Evolutionary conservation across 2,888 invertebrate species (phyloP).

Genomic region (Andrena chrysosceles): DNA sequence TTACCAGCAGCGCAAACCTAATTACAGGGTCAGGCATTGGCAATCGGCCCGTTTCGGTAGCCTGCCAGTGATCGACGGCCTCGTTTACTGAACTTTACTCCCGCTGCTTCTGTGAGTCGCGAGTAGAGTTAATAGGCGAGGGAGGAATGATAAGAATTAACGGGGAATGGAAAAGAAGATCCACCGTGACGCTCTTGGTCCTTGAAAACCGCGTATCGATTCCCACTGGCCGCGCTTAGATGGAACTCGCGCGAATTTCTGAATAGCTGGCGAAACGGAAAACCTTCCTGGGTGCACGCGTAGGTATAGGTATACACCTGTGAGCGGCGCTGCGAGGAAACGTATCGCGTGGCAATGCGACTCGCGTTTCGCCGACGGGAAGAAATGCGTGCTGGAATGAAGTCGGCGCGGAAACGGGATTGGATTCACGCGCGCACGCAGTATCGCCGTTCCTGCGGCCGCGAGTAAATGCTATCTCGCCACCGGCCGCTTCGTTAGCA

Average conservation of each 20-base stretch:
- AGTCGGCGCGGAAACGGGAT: conserved; percentile 14
- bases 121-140: conserved; percentile 22
- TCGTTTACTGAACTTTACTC: conserved; percentile 16
- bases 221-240: not conserved
- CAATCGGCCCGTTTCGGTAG: conserved; percentile 75
- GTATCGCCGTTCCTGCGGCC: conserved; percentile 4
- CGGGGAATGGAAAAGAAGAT: too few relatives aligned
- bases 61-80: conserved; percentile 35
- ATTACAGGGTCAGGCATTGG: conserved; percentile 81
- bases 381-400: conserved; percentile 19
- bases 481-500: conserved; percentile 4
- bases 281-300: conserved; percentile 25
- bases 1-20: conserved; percentile 80
- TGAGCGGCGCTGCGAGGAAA: conserved; percentile 26
- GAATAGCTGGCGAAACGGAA: conserved; percentile 37
- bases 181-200: too few relatives aligned
- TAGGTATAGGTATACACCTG: conserved; percentile 25
- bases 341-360: conserved; percentile 18
- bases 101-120: conserved; percentile 48
- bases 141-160: not conserved
- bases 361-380: conserved; percentile 33
- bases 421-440: conserved; percentile 27
- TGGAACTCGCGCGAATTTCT: conserved; percentile 2
- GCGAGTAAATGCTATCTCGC: not conserved
- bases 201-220: not conserved